A percentile compares a stretch with the other conserved stretches of the same genome.
These are phyloP conservation scores for Yponomeuta cagnagella DNA, from an alignment of 2,888 invertebrate species.

Conservation along the genomic window DNA sequence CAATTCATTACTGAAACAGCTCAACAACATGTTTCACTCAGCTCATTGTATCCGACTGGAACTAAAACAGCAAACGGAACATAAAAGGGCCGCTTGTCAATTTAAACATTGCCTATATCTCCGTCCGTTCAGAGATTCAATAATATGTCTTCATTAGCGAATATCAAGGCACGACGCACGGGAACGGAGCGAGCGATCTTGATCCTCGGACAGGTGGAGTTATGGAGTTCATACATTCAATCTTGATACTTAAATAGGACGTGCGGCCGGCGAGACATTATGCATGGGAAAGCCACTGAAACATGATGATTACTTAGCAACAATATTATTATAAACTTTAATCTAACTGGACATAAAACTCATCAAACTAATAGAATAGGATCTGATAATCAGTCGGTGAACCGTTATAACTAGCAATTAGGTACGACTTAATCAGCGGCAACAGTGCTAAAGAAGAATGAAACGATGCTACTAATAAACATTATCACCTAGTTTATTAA, in stretches of 20 bases:
- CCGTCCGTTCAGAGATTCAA: constrained; percentile 66
- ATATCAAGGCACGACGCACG: constrained; percentile 65
- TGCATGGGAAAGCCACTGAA: not conserved
- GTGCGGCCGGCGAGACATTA: not conserved
- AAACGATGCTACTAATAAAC: constrained; percentile 27
- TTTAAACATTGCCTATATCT: constrained; percentile 69
- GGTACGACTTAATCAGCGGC: constrained; percentile 19
- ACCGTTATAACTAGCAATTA: not conserved
- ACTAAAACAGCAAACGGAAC: constrained; percentile 36
- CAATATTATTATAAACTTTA: not conserved
- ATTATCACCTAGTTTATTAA: constrained; percentile 31
- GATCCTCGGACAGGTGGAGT: constrained; percentile 56
- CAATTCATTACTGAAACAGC: constrained; percentile 8
- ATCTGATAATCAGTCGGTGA: not conserved
- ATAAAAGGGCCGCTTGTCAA: constrained; percentile 66
- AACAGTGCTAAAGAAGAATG: constrained; percentile 21
- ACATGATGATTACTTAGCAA: not conserved
- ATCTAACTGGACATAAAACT: not conserved
- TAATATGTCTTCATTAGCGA: constrained; percentile 71
- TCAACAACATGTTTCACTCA: constrained; percentile 14
- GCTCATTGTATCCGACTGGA: constrained; percentile 11
- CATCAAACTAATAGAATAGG: not conserved
- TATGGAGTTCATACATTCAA: constrained; percentile 43
- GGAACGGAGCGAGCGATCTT: constrained; percentile 66
- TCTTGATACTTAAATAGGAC: constrained; percentile 32